Base-by-base conservation (phyloP, 1,140 invertebrate species). In the Drosophila parabipectinata region DNA sequence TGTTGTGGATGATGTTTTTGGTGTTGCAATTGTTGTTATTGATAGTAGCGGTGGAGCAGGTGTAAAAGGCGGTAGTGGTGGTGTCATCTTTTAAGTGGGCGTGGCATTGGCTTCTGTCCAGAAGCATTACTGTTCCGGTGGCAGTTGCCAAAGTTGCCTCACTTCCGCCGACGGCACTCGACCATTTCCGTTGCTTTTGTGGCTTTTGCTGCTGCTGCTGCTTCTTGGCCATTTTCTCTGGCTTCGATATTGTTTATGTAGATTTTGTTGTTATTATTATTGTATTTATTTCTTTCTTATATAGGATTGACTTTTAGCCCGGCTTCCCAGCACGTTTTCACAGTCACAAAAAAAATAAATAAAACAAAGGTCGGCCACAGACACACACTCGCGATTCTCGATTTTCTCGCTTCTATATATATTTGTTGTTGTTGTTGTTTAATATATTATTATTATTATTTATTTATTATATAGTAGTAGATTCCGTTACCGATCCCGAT, bases 91-190 rank as follows among this genome's bases (percentile, higher is more conserved):
- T 21, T 7, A n/a, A 1, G 56, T 28, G 7, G 24, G 9, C 9
- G 18, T 47, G 44, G 37, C 32, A 57, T 66, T 45, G 32, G 24
- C 48, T 72, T 28, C 72, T 54, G 30, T 69, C 64, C 81, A 73
- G 61, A 28, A 71, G 68, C 53, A 62, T 62, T 44, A 83, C 83
- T 51, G 79, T 90, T 41, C 78, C 77, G 21, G 79, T 79, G 54
- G 77, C 87, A 24, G 81, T 88, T 47, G 79, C 83, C 82, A 61
- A 37, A 69, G 54, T 30, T 18, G 18, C 18, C 21, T 44, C 48
- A 44, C 51, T 37, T 21, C 30, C 32, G 30, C 53, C 71, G 68
- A 56, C 45, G 54, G 50, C 57, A 55, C 28, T 80, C 77, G 68
- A 66, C 14, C 55, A 48, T 15, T 48, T 30, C 48, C 74, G 74